These are phyloP conservation scores for Lepidothrix coronata DNA, from an alignment of 2,113 vertebrate genomes.

Conservation along the genomic window DNA sequence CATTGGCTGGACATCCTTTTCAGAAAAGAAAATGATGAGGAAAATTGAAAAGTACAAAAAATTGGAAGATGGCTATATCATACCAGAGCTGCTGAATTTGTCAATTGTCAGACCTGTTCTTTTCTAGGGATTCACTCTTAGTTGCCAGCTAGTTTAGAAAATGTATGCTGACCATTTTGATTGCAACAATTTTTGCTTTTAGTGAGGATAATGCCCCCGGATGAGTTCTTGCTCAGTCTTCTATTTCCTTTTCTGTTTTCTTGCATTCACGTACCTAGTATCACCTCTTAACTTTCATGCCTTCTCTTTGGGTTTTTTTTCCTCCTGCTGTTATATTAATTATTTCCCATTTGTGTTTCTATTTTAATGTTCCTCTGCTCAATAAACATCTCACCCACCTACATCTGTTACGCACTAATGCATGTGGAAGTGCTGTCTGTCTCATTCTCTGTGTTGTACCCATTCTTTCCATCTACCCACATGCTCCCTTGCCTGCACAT, in stretches of 20 bases:
- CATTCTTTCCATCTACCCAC: slow-evolving; percentile 3
- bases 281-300: neutral
- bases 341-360: neutral
- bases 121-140: neutral
- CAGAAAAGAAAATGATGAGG: neutral
- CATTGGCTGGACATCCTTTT: neutral
- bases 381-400: neutral
- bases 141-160: neutral
- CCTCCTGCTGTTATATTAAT: neutral
- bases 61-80: neutral
- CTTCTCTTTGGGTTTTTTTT: neutral
- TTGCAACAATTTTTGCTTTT: neutral
- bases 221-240: neutral
- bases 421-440: neutral
- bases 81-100: neutral
- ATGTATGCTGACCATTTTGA: neutral
- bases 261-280: neutral
- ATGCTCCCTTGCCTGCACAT: neutral
- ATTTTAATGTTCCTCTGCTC: neutral
- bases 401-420: neutral
- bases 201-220: neutral
- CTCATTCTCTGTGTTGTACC: neutral
- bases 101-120: neutral
- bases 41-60: neutral
- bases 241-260: neutral